Percentiles rank a stretch among this genome's conserved stretches.
These are phyloP conservation scores for Epistrophe eligans DNA, from an alignment of 2,888 invertebrate genomes.

Conservation along the genomic window DNA sequence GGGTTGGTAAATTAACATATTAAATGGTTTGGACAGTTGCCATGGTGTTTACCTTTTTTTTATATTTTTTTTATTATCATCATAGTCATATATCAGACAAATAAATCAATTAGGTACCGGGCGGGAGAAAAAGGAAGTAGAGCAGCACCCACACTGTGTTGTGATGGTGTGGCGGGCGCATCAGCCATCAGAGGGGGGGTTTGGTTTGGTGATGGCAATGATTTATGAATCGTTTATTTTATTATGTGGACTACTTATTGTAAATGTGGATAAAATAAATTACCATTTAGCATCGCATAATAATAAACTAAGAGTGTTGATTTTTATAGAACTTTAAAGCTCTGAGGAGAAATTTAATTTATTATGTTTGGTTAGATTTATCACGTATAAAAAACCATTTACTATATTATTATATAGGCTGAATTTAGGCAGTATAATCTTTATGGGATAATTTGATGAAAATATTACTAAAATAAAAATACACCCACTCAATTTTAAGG, in stretches of 20 bases:
- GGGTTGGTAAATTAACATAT: conserved; percentile 40
- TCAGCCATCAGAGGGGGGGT: not conserved
- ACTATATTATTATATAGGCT: no score
- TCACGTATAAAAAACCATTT: not conserved
- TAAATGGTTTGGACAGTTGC: conserved; percentile 58
- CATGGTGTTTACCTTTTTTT: conserved; percentile 55
- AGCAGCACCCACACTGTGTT: conserved; percentile 13
- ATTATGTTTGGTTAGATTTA: conserved; percentile 16
- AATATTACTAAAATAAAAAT: not conserved
- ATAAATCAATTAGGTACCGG: conserved; percentile 36
- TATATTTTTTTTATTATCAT: not conserved
- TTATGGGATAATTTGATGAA: conserved; percentile 10
- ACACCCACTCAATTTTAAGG: not conserved
- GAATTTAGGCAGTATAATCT: not conserved
- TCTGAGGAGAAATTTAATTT: conserved; percentile 10
- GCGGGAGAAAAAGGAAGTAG: conserved; percentile 10
- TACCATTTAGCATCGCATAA: conserved; percentile 38
- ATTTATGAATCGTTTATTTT: conserved; percentile 55
- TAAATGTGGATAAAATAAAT: conserved; percentile 41
- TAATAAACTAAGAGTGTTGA: conserved; percentile 42
- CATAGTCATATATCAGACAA: conserved; percentile 34
- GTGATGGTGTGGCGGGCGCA: not conserved
- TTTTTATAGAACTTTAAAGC: conserved; percentile 13
- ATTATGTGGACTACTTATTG: conserved; percentile 36
- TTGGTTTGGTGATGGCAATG: conserved; percentile 19